Evolutionary conservation across 1,140 invertebrate genomes (phyloP).

Genomic region (Drosophila albomicans): DNA sequence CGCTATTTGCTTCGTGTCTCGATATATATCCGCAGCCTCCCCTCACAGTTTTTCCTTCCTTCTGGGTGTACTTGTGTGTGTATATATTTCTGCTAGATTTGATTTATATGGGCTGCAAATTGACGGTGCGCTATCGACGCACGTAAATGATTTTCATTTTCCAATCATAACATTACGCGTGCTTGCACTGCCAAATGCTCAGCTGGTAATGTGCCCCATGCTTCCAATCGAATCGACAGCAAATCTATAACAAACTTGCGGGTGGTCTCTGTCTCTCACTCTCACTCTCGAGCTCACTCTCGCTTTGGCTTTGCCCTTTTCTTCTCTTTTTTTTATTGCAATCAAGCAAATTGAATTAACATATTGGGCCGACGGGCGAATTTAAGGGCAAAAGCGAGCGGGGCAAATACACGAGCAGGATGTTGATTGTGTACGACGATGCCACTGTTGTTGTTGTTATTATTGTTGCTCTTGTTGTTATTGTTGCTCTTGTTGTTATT

Average conservation of each 20-base stretch:
- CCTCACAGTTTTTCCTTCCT: too few relatives aligned
- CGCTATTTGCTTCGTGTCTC: neutral
- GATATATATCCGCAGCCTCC: neutral
- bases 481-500: constrained; percentile 25
- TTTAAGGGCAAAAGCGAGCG: constrained; percentile 32
- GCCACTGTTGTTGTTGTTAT: constrained; percentile 22
- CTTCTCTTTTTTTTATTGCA: constrained; percentile 55
- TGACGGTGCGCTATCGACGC: constrained; percentile 56
- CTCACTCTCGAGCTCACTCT: constrained; percentile 20
- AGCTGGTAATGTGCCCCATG: constrained; percentile 36
- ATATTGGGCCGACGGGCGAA: constrained; percentile 60
- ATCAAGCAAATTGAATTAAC: constrained; percentile 77
- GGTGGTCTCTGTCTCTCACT: neutral
- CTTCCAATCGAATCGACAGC: neutral
- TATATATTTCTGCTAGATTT: constrained; percentile 73
- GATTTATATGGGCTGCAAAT: constrained; percentile 75
- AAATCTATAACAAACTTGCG: constrained; percentile 22
- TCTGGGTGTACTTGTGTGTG: too few relatives aligned
- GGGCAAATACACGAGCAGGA: constrained; percentile 24
- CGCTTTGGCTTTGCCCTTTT: constrained; percentile 31
- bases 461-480: constrained; percentile 20
- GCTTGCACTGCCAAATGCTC: constrained; percentile 72
- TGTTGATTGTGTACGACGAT: constrained; percentile 36
- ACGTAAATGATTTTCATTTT: constrained; percentile 84
- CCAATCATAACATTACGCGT: constrained; percentile 79